These are phyloP conservation scores for Acrobasis consociella DNA, from an alignment of 2,888 invertebrate species.

Conservation along the genomic window DNA sequence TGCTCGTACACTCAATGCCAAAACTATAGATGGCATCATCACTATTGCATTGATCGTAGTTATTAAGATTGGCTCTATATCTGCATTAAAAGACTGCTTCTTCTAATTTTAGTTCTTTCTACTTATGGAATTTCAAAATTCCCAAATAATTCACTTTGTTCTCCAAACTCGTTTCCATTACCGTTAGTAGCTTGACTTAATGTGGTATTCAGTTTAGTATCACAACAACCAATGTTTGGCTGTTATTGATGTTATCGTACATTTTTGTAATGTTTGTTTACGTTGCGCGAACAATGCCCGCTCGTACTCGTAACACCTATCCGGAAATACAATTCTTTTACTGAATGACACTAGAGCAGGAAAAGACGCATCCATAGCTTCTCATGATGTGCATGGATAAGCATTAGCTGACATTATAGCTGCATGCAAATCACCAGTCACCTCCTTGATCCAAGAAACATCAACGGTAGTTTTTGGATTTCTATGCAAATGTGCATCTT, in stretches of 20 bases:
- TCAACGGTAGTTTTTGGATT: slow-evolving; percentile 2
- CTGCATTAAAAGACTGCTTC: too few relatives aligned
- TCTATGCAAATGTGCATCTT: background rate
- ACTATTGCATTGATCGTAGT: too few relatives aligned
- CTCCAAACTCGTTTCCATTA: background rate
- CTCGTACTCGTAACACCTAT: slow-evolving; percentile 7
- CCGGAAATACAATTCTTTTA: background rate
- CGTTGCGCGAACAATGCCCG: slow-evolving; percentile 16
- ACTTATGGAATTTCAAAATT: background rate
- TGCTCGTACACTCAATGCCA: too few relatives aligned
- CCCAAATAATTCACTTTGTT: background rate
- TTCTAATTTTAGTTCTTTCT: too few relatives aligned
- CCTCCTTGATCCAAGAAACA: background rate
- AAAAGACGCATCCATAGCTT: background rate
- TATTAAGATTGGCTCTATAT: too few relatives aligned
- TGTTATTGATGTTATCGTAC: slow-evolving; percentile 15
- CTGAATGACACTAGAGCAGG: background rate
- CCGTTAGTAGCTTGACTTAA: slow-evolving; percentile 5
- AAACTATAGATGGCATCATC: too few relatives aligned
- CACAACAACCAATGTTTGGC: slow-evolving; percentile 7
- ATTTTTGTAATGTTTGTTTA: slow-evolving; percentile 19
- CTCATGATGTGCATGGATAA: too few relatives aligned
- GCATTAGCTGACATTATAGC: background rate
- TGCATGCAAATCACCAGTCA: background rate
- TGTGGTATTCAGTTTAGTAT: background rate